Base-by-base conservation (phyloP, 1,140 invertebrate species). In the Drosophila bocki region DNA sequence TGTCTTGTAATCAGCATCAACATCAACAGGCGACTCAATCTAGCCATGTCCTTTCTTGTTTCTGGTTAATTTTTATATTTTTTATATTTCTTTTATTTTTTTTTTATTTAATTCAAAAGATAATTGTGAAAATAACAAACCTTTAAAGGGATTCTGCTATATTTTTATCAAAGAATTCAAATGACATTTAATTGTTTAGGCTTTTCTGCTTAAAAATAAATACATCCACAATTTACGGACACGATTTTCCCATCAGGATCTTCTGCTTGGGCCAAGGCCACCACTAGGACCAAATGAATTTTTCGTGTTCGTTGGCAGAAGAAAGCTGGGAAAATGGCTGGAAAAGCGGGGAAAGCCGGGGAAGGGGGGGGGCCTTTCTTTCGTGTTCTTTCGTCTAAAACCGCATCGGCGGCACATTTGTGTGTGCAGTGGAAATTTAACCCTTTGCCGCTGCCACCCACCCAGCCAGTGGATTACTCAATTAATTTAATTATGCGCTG, bases 401-500 rank as follows among this genome's bases (percentile, higher is more conserved):
- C 72, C 72, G 75, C 74, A 79, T 80, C 75, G 58, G 69, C 53
- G 70, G 78, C 70, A 61, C 79, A 76, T 68, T 76, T 80, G 65
- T 77, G 65, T 76, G 78, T 69, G 74, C 61, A 69, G 45, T 77
- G 86, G 80, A 78, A 86, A 91, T 91, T 91, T 91, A 83, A 90
- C 77, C 77, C 85, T 61, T 83, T 90, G 48, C 58, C 47, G 9
- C n/a, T 32, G 26, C 33, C 22, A 2, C 22, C 19, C 53, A 22
- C 29, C 71, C 62, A 79, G 78, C 79, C 79, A 79, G 80, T 92
- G 91, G 91, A 92, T 92, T 92, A 92, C 91, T 92, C 91, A 92
- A 92, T 92, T 92, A 92, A 92, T 92, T 92, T 92, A 92, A 92
- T 92, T 92, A 92, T 92, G 91, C 87, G 90, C 91, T 92, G 91